Percentiles rank a stretch among this genome's conserved stretches.
phyloP scores from a whole-genome alignment of 2,797 vertebrate species.

The Rhinoraja longicauda region DNA sequence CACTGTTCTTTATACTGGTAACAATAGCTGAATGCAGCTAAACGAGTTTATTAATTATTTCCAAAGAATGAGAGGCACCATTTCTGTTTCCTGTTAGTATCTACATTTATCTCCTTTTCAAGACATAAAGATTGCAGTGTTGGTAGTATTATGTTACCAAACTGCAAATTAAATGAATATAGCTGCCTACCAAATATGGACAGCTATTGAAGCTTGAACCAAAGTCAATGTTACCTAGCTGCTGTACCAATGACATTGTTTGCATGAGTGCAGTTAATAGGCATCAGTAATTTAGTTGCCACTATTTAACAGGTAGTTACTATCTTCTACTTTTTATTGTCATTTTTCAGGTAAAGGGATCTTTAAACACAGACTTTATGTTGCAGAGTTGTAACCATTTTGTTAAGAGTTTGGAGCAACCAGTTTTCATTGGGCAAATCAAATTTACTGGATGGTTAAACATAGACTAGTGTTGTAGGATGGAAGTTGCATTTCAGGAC shows the following conservation, averaged over 20 bases:
- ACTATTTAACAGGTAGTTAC: slow-evolving; percentile 63
- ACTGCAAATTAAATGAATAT: slow-evolving; percentile 39
- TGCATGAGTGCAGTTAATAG: slow-evolving; percentile 72
- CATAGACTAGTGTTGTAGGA: slow-evolving; percentile 9
- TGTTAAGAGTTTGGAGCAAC: slow-evolving; percentile 37
- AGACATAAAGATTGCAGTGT: slow-evolving; percentile 25
- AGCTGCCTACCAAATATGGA: slow-evolving; percentile 47
- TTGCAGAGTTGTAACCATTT: slow-evolving; percentile 33
- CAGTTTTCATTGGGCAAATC: slow-evolving; percentile 37
- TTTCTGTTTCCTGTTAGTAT: slow-evolving; percentile 20
- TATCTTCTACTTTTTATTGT: slow-evolving; percentile 49
- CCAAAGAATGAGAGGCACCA: slow-evolving; percentile 31
- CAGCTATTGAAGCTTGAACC: slow-evolving; percentile 99
- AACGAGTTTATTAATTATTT: not conserved
- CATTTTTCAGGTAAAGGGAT: slow-evolving; percentile 19
- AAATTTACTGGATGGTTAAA: slow-evolving; percentile 26
- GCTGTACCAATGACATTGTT: slow-evolving; percentile 85
- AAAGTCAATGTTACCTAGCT: slow-evolving; percentile 97
- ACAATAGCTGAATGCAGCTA: not conserved
- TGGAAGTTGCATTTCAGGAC: slow-evolving; percentile 8
- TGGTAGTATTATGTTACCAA: not conserved
- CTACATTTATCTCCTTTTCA: slow-evolving; percentile 37
- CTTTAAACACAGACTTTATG: slow-evolving; percentile 31
- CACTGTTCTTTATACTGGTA: not conserved
- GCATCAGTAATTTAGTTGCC: slow-evolving; percentile 76